Base-by-base conservation (phyloP, 2,797 vertebrate genomes). In the Lacerta bilineata region DNA sequence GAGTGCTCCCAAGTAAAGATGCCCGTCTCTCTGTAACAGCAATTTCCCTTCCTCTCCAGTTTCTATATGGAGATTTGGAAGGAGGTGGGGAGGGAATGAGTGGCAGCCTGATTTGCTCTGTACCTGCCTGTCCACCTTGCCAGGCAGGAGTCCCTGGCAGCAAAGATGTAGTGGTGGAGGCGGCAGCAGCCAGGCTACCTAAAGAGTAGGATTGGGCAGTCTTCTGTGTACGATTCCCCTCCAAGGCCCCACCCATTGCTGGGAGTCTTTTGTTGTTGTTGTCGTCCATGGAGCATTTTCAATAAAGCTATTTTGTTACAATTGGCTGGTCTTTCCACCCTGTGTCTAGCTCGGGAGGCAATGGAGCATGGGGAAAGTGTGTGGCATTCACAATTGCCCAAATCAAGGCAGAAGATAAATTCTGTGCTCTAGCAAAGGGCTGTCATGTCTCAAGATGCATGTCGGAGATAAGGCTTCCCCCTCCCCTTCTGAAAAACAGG, bases 291-390 rank as follows among this genome's bases (percentile, higher is more conserved):
- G 33, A 80, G 72, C 83, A 76, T 85, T 89, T 89, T 86, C 84
- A 89, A 89, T 89, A 89, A 89, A 89, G 69, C 72, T 89, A 89
- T 89, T 89, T 89, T 89, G 88, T 64, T 89, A 89, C 41, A 82
- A 86, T 5, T 2, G 79, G 41, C 59, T 41, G 71, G 39, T 25
- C 69, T 50, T 50, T 66, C 71, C 17, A 23, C 27, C 68, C 61
- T 36, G 29, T 36, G 68, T 68, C 41, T 68, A 66, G 71, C 25
- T 36, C 1, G 1, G 61, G 29, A 55, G 13, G 46, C 17, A 10
- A 6, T 13, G 2, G 1, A n/a, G 18, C 5, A 4, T 5, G 59
- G 27, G 29, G 68, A 3, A 0, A 8, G 2, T 5, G 18, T 7
- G 46, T 36, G 41, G 29, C 8, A 1, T 8, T 55, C 41, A 20